These are phyloP conservation scores for Holacanthus passer DNA, from an alignment of 2,113 vertebrate genomes.

Conservation along the genomic window DNA sequence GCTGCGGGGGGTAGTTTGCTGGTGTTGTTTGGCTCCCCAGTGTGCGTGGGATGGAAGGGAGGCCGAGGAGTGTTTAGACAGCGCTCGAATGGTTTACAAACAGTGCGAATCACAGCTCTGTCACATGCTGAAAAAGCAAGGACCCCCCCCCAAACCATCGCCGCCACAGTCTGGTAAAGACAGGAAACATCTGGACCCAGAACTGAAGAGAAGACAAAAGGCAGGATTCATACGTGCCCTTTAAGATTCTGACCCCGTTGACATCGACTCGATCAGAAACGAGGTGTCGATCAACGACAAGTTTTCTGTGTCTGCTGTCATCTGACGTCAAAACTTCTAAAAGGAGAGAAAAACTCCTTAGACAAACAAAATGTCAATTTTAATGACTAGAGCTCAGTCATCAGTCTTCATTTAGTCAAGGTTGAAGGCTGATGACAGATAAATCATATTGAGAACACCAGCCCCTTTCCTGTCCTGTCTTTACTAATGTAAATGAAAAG, in stretches of 20 bases:
- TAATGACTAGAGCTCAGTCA: too few relatives aligned
- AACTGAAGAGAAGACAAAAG: conserved; percentile 14
- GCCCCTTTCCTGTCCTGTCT: too few relatives aligned
- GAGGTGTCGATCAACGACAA: neutral
- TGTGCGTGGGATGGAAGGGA: conserved; percentile 70
- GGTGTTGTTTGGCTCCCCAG: conserved; percentile 65
- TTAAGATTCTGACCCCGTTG: neutral
- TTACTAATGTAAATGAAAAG: neutral
- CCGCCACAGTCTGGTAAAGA: conserved; percentile 57
- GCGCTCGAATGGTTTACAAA: conserved; percentile 84
- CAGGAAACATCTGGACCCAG: conserved; percentile 83
- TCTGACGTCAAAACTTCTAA: neutral
- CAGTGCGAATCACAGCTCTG: conserved; percentile 70
- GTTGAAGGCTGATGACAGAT: too few relatives aligned
- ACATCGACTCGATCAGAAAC: neutral
- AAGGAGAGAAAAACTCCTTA: too few relatives aligned
- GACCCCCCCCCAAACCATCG: conserved; percentile 17
- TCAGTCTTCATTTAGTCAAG: too few relatives aligned
- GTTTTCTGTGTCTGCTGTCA: neutral
- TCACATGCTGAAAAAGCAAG: conserved; percentile 66
- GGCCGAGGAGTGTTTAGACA: conserved; percentile 83
- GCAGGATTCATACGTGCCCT: conserved; percentile 13
- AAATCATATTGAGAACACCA: too few relatives aligned
- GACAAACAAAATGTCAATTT: too few relatives aligned
- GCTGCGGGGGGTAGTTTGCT: conserved; percentile 52